Conservation (phyloP, 1,140 invertebrate species). For the Heliconius hewitsoni region DNA sequence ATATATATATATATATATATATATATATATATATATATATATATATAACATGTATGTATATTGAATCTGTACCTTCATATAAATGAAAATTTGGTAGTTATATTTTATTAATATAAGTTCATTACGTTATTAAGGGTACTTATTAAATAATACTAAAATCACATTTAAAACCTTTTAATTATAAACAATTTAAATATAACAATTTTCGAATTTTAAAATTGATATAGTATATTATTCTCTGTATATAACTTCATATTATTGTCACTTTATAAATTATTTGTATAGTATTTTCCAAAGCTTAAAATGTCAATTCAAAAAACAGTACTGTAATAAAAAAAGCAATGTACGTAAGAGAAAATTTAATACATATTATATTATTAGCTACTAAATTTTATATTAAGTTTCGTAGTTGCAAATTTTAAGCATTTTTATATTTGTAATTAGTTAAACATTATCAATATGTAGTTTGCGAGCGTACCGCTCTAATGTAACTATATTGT, state of each 20-base stretch:
- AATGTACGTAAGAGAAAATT: constrained; percentile 16
- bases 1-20: too few relatives aligned
- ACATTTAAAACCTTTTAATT: neutral
- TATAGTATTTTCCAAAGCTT: constrained; percentile 18
- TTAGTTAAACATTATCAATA: neutral
- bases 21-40: neutral
- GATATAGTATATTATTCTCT: neutral
- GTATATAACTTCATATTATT: neutral
- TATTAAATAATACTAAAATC: neutral
- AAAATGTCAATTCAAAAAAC: constrained; percentile 16
- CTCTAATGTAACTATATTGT: neutral
- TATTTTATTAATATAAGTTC: constrained; percentile 4
- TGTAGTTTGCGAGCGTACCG: neutral
- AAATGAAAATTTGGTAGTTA: neutral
- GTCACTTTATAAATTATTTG: constrained; percentile 7
- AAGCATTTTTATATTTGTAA: constrained; percentile 8
- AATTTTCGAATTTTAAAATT: neutral
- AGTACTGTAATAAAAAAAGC: constrained; percentile 17
- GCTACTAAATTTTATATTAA: constrained; percentile 6
- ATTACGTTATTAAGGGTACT: neutral
- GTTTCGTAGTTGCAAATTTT: neutral
- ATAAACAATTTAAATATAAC: constrained; percentile 1
- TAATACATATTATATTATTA: constrained; percentile 6
- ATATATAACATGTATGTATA: neutral
- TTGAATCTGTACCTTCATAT: constrained; percentile 1